Conservation (phyloP, 2,888 invertebrate species). For the Drosophila villosipedis region DNA sequence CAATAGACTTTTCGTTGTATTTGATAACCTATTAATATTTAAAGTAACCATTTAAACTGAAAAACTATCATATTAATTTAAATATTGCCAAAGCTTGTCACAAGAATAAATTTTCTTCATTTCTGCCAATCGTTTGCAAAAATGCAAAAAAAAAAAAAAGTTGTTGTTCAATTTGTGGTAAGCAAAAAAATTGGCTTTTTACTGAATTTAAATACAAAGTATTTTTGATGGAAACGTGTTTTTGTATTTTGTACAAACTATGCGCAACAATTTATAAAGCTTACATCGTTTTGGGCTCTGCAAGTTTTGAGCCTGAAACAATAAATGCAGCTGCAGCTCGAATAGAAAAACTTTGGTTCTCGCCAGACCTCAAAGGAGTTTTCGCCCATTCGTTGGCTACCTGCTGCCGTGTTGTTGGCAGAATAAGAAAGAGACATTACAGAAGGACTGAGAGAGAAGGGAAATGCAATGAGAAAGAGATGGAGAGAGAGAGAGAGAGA, state of each 20-base stretch:
- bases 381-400: slow-evolving; percentile 28
- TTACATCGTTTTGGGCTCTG: slow-evolving; percentile 15
- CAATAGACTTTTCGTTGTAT: too few relatives aligned
- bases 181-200: not conserved
- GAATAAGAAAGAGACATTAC: not conserved
- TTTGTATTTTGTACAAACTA: slow-evolving; percentile 6
- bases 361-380: slow-evolving; percentile 8
- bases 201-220: too few relatives aligned
- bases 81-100: not conserved
- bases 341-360: slow-evolving; percentile 51
- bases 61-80: not conserved
- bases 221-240: not conserved
- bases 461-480: not conserved
- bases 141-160: not conserved
- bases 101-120: not conserved
- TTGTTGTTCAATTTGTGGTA: not conserved
- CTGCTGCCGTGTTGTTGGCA: slow-evolving; percentile 34
- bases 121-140: not conserved
- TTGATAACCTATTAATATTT: not conserved
- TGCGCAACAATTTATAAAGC: slow-evolving; percentile 32
- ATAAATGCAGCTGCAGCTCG: slow-evolving; percentile 56
- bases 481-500: not conserved
- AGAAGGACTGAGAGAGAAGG: not conserved
- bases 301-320: slow-evolving; percentile 58
- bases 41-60: not conserved